phyloP scores from a whole-genome alignment of 2,888 invertebrate genomes.

The Steinernema hermaphroditum region DNA sequence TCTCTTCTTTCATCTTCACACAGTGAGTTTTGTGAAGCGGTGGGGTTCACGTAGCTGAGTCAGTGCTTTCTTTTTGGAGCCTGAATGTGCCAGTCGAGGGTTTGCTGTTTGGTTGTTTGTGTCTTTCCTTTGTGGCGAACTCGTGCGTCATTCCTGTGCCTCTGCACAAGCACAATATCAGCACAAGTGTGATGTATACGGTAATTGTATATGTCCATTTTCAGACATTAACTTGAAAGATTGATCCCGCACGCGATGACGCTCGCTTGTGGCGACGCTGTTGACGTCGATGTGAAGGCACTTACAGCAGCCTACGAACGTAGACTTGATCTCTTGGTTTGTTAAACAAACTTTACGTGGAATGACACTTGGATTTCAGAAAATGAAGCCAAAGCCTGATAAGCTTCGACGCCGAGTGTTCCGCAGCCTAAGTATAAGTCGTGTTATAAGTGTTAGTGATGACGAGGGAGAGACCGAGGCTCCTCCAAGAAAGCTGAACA shows the following conservation, averaged over 20 bases:
- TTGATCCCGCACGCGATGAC: not conserved
- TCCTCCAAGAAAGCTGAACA: not conserved
- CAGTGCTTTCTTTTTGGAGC: no score
- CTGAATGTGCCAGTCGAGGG: no score
- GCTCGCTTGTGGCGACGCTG: not conserved
- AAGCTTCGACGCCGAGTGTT: not conserved
- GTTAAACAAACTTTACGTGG: not conserved
- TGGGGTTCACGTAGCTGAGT: no score
- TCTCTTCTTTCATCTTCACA: no score
- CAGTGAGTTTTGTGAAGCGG: no score
- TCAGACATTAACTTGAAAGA: not conserved
- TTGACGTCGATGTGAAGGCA: not conserved
- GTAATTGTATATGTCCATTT: not conserved
- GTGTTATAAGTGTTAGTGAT: not conserved
- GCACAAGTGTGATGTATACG: no score
- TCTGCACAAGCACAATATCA: no score
- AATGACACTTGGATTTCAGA: not conserved
- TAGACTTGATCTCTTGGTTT: not conserved
- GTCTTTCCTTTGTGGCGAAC: no score
- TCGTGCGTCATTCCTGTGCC: no score
- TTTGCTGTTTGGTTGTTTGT: no score
- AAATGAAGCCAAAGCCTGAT: not conserved
- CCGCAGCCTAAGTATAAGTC: not conserved
- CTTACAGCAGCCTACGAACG: slow-evolving; percentile 3
- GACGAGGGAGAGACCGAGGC: not conserved